Conservation (phyloP, 2,888 invertebrate genomes). For the Brassicogethes aeneus region DNA sequence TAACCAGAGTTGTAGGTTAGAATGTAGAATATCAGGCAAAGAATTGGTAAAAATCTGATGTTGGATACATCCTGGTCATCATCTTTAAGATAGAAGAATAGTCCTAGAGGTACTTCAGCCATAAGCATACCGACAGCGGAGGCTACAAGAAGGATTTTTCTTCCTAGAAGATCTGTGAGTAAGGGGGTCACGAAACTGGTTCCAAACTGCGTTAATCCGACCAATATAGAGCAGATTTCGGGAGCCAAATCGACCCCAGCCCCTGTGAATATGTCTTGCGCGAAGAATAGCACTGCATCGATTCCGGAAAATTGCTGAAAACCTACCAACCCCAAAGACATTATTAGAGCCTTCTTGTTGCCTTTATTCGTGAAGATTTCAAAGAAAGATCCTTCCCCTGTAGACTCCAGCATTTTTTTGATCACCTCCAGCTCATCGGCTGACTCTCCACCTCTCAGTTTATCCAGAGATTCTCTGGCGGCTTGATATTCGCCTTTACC, state of each 20-base stretch:
- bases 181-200: conserved; percentile 66
- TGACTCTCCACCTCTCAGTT: conserved; percentile 53
- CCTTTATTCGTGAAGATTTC: conserved; percentile 48
- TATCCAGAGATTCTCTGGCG: conserved; percentile 56
- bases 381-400: conserved; percentile 35
- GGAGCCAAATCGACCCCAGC: conserved; percentile 53
- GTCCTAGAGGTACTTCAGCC: conserved; percentile 44
- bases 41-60: conserved; percentile 61
- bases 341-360: conserved; percentile 68
- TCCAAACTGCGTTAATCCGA: conserved; percentile 65
- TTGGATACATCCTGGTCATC: conserved; percentile 32
- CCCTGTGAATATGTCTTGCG: conserved; percentile 59
- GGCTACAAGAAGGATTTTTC: conserved; percentile 59
- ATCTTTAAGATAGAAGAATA: conserved; percentile 42
- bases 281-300: conserved; percentile 73
- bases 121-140: conserved; percentile 57
- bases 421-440: conserved; percentile 48
- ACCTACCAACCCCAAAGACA: conserved; percentile 62
- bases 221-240: conserved; percentile 63
- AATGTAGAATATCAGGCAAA: conserved; percentile 65
- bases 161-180: conserved; percentile 68
- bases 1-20: conserved; percentile 66
- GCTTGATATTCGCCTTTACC: conserved; percentile 48
- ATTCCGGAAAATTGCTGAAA: conserved; percentile 82
- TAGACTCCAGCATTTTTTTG: conserved; percentile 37